A percentile compares a stretch with the other conserved stretches of the same genome.
These are phyloP conservation scores for Drosophila virilis DNA, from an alignment of 1,140 invertebrate genomes.

Conservation along the genomic window DNA sequence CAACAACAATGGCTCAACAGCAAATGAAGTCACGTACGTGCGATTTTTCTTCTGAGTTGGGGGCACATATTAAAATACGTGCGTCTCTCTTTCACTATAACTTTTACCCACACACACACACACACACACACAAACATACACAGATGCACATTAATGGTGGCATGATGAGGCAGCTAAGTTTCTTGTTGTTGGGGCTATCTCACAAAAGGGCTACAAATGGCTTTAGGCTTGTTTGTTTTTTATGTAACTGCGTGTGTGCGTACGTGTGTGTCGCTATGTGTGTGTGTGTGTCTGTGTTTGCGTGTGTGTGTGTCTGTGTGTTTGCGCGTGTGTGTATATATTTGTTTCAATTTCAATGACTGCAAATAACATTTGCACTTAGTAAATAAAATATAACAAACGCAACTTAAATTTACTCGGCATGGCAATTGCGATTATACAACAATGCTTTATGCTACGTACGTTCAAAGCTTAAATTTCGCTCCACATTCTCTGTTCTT, in stretches of 20 bases:
- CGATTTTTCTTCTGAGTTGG: conserved; percentile 84
- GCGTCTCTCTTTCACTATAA: conserved; percentile 79
- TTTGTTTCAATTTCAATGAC: conserved; percentile 82
- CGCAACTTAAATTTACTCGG: conserved; percentile 58
- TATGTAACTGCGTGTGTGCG: conserved; percentile 38
- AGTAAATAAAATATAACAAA: conserved; percentile 82
- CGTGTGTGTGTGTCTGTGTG: too few relatives aligned
- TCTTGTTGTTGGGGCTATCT: conserved; percentile 59
- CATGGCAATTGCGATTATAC: conserved; percentile 43
- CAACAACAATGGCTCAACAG: conserved; percentile 72
- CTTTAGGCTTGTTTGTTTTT: conserved; percentile 66
- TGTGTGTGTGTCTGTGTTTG: conserved; percentile 17
- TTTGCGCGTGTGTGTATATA: conserved; percentile 51
- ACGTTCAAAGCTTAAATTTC: conserved; percentile 60
- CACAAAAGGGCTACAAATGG: conserved; percentile 79
- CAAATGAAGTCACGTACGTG: conserved; percentile 84
- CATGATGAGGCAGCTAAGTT: conserved; percentile 78
- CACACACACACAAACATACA: conserved; percentile 32
- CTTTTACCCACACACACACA: conserved; percentile 63
- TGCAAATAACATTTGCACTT: conserved; percentile 82
- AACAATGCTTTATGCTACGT: conserved; percentile 30
- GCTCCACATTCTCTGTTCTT: conserved; percentile 19
- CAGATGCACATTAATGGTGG: conserved; percentile 70
- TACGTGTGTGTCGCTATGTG: conserved; percentile 22
- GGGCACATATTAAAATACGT: conserved; percentile 84